These are phyloP conservation scores for Toxostoma redivivum DNA, from an alignment of 2,113 vertebrate species.

Conservation along the genomic window DNA sequence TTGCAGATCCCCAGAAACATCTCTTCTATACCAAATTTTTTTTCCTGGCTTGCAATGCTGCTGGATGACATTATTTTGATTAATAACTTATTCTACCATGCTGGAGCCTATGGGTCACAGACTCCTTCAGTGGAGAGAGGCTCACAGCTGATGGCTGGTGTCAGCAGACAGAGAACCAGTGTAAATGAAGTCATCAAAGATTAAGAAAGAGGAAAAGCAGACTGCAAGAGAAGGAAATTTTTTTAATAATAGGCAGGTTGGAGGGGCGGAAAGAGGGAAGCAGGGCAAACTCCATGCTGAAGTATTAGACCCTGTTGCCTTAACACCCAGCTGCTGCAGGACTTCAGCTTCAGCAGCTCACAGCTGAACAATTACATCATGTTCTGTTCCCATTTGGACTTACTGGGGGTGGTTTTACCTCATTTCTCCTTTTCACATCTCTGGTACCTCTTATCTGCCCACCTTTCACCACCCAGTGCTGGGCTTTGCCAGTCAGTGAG, in stretches of 20 bases:
- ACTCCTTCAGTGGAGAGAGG: not conserved
- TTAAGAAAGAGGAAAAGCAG: not conserved
- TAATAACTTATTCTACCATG: not conserved
- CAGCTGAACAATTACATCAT: not conserved
- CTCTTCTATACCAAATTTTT: not conserved
- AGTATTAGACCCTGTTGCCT: not conserved
- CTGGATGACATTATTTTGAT: not conserved
- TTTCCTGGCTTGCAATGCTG: not conserved
- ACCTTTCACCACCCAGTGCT: fast-evolving
- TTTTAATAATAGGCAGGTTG: not conserved
- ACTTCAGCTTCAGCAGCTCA: not conserved
- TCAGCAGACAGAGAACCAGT: not conserved
- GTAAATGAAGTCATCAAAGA: constrained; percentile 30
- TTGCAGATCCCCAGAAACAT: not conserved
- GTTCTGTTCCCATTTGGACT: not conserved
- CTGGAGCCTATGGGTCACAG: not conserved
- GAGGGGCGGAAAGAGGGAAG: not conserved
- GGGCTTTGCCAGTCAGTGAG: not conserved
- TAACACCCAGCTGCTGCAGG: not conserved
- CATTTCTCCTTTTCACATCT: not conserved
- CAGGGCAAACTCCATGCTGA: not conserved
- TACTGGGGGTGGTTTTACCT: not conserved
- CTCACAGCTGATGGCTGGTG: constrained; percentile 2
- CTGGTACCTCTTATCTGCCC: not conserved
- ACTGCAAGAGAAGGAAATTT: not conserved